A percentile compares a stretch with the other conserved stretches of the same genome.
Conservation (phyloP, 2,797 vertebrate species). For the Sebastiscus albofasciatus region DNA sequence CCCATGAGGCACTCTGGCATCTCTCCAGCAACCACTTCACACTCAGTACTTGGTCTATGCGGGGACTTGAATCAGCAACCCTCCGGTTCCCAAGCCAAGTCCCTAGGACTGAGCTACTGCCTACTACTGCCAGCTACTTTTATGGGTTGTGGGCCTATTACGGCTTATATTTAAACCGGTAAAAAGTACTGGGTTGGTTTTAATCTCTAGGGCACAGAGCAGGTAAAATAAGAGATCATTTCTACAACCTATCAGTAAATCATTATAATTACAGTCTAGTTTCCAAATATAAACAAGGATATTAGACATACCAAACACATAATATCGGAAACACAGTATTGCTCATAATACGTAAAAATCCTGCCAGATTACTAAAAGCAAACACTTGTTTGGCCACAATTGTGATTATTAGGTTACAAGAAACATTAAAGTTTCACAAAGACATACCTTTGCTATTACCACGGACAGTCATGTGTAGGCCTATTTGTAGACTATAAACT, state of each 20-base stretch:
- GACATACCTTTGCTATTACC: background rate
- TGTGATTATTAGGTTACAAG: background rate
- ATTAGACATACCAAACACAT: background rate
- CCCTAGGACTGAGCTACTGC: too few relatives aligned
- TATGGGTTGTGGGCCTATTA: background rate
- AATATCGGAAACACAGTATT: background rate
- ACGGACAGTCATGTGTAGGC: background rate
- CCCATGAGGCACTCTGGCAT: too few relatives aligned
- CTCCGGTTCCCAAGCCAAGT: too few relatives aligned
- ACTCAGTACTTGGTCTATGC: too few relatives aligned
- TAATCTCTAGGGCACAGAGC: background rate
- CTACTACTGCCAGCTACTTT: too few relatives aligned
- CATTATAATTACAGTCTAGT: background rate
- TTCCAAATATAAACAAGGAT: background rate
- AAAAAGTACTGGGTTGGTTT: background rate
- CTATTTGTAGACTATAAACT: background rate
- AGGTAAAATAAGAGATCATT: background rate
- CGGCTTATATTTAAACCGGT: background rate
- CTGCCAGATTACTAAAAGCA: background rate
- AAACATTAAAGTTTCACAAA: background rate
- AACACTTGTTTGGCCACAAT: background rate
- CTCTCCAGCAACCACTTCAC: too few relatives aligned
- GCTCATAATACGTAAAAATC: background rate
- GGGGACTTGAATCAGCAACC: too few relatives aligned
- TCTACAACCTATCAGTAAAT: background rate